Evolutionary conservation across 2,113 vertebrate species (phyloP), one percentile per base, ranked within the genome.

Genomic region (Asarcornis scutulata): DNA sequence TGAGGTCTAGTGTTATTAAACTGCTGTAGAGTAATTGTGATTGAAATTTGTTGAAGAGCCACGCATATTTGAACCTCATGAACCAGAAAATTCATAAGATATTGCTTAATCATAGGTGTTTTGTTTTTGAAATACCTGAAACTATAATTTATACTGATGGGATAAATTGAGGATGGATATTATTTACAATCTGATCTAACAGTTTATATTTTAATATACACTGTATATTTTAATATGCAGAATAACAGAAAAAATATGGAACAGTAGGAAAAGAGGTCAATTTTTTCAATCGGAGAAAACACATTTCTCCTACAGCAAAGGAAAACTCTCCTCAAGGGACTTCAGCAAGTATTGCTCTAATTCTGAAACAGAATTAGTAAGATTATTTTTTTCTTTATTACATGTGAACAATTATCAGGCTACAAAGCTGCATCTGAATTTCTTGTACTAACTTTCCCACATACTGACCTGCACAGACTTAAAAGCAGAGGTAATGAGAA

Each of bases 1-100:
- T 88, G 52, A 83, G 83, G 78, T 86, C 64, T 67, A 67, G 23
- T 78, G 58, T 75, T 91, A 93, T 93, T 92, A 91, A 93, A 86
- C 67, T 93, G 79, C 74, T 88, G 67, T 83, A 92, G 91, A 80
- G 83, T 78, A 92, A 93, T 75, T 91, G 68, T 93, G 76, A 92
- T 85, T 89, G 85, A 91, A 95, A 91, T 88, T n/a, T 89, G 27
- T 83, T 72, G 78, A 91, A 5, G 5, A 94, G 46, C 76, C 76
- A 80, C n/a, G 66, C 22, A 66, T 12, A 95, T 74, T 86, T 80
- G 50, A 91, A 88, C 25, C 26, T 86, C 79, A 66, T 53, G 68
- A 94, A 83, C 55, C 36, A 88, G 89, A 83, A 91, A 80, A 89
- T 75, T 83, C 38, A 63, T 59, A 83, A 71, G 9, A 78, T 38